A percentile compares a stretch with the other conserved stretches of the same genome.
phyloP scores from a whole-genome alignment of 2,888 invertebrate genomes.

The Drosophila kuntzei region DNA sequence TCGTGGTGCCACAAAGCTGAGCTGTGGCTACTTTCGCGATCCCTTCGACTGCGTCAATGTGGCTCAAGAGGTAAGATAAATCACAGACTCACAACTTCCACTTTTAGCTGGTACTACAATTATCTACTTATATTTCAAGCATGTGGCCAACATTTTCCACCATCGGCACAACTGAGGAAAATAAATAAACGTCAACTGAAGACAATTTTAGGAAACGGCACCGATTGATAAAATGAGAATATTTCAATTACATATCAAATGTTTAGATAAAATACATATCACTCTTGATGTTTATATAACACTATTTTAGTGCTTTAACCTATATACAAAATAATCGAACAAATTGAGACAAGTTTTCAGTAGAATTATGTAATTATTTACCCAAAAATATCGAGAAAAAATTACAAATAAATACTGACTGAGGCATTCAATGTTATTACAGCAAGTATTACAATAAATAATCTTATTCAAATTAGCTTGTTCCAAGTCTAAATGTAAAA shows the following conservation, averaged over 20 bases:
- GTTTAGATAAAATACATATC: constrained; percentile 60
- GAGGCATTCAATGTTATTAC: constrained; percentile 81
- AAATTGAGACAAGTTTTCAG: constrained; percentile 16
- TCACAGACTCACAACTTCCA: not conserved
- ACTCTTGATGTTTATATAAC: constrained; percentile 49
- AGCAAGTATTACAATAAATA: constrained; percentile 57
- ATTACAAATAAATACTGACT: constrained; percentile 73
- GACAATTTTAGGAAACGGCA: constrained; percentile 29
- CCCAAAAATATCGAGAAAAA: constrained; percentile 4
- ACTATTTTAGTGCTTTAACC: constrained; percentile 20
- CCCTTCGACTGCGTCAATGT: constrained; percentile 92
- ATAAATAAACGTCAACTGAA: constrained; percentile 15
- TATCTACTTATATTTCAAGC: constrained; percentile 32
- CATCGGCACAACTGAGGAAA: constrained; percentile 60
- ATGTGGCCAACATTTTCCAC: constrained; percentile 53
- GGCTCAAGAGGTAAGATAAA: constrained; percentile 57
- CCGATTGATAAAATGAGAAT: constrained; percentile 38
- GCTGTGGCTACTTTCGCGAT: constrained; percentile 96
- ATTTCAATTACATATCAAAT: constrained; percentile 59
- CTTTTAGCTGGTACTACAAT: not conserved
- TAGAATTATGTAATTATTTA: constrained; percentile 17
- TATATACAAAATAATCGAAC: constrained; percentile 14
- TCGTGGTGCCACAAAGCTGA: constrained; percentile 93
- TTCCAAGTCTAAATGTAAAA: constrained; percentile 50
- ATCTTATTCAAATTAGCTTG: constrained; percentile 56